Evolutionary conservation across 2,888 invertebrate species (phyloP).

Genomic region (Ophion slaviceki): DNA sequence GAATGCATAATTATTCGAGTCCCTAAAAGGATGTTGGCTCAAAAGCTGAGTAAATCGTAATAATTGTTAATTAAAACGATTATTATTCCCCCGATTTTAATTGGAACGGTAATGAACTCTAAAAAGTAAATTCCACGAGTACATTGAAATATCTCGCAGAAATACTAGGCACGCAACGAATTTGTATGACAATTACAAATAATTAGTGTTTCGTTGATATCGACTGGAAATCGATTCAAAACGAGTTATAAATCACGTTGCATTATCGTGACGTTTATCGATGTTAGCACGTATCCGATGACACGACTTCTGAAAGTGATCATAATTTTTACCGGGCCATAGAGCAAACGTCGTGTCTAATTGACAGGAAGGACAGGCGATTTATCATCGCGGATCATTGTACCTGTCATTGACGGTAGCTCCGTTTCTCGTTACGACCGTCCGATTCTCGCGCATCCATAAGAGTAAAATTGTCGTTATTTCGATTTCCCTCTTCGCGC

Average conservation of each 20-base stretch:
- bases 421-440: neutral
- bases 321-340: constrained; percentile 1
- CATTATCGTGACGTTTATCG: constrained; percentile 15
- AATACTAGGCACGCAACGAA: neutral
- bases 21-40: neutral
- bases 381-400: constrained; percentile 27
- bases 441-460: neutral
- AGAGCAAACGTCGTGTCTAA: neutral
- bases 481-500: neutral
- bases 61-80: neutral
- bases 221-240: neutral
- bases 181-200: neutral
- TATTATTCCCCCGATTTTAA: neutral
- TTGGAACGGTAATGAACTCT: neutral
- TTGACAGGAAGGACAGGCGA: constrained; percentile 22
- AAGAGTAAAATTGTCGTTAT: neutral
- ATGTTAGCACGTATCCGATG: neutral
- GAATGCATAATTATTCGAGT: too few relatives aligned
- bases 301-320: constrained; percentile 6
- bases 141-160: neutral
- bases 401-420: neutral
- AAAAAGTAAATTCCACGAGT: neutral
- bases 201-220: neutral
- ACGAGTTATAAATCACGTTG: constrained; percentile 11
- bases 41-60: neutral